Conservation (phyloP, 2,888 invertebrate genomes). For the Cheilosia urbana region DNA sequence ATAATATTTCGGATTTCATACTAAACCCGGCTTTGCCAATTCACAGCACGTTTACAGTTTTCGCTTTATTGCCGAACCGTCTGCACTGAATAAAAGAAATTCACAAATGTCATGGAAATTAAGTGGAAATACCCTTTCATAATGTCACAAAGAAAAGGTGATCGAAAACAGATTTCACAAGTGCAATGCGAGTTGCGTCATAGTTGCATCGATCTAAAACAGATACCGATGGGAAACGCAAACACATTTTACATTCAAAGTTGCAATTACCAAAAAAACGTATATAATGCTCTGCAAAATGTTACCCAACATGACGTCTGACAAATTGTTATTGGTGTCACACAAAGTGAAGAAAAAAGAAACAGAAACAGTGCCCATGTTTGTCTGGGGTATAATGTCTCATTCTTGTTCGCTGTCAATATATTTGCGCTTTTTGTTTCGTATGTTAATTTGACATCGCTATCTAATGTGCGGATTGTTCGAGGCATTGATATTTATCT, state of each 20-base stretch:
- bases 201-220: slow-evolving; percentile 44
- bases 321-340: slow-evolving; percentile 59
- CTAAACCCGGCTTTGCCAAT: slow-evolving; percentile 24
- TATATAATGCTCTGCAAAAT: slow-evolving; percentile 16
- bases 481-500: slow-evolving; percentile 47
- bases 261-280: slow-evolving; percentile 3
- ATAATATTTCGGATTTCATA: slow-evolving; percentile 24
- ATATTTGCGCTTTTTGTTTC: slow-evolving; percentile 20
- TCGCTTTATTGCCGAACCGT: slow-evolving; percentile 42
- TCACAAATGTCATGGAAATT: slow-evolving; percentile 38
- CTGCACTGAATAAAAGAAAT: slow-evolving; percentile 51
- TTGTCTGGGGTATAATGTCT: slow-evolving; percentile 40
- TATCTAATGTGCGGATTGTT: slow-evolving; percentile 17
- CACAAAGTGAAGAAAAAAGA: slow-evolving; percentile 13
- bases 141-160: slow-evolving; percentile 7
- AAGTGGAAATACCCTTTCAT: slow-evolving; percentile 51
- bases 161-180: slow-evolving; percentile 23
- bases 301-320: slow-evolving; percentile 61
- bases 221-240: slow-evolving; percentile 1
- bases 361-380: slow-evolving; percentile 18
- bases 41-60: slow-evolving; percentile 57
- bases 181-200: slow-evolving; percentile 56
- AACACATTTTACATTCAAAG: slow-evolving; percentile 43
- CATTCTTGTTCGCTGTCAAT: slow-evolving; percentile 63
- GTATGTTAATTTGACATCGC: slow-evolving; percentile 24